These are phyloP conservation scores for Parasteatoda tepidariorum DNA, from an alignment of 1,140 invertebrate species.

Conservation along the genomic window DNA sequence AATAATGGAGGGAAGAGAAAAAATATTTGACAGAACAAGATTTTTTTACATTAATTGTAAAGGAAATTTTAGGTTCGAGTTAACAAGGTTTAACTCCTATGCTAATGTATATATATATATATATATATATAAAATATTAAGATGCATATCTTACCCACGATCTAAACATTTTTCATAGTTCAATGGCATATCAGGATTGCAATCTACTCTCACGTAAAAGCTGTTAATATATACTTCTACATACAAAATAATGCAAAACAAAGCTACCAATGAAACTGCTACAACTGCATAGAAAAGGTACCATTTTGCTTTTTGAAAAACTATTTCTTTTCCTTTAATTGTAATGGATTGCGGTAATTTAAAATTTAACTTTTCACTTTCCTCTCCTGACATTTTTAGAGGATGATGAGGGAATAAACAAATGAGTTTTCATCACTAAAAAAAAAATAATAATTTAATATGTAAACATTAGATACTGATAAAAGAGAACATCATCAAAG, in stretches of 20 bases:
- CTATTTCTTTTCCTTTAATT: constrained; percentile 41
- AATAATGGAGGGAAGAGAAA: too few relatives aligned
- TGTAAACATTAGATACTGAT: background rate
- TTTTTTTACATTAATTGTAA: too few relatives aligned
- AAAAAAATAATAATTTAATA: background rate
- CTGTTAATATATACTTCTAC: constrained; percentile 51
- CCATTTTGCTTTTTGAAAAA: constrained; percentile 35
- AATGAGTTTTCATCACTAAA: background rate
- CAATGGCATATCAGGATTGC: constrained; percentile 42
- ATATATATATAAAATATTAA: too few relatives aligned
- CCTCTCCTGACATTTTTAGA: background rate
- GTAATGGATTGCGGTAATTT: constrained; percentile 9
- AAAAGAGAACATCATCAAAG: background rate
- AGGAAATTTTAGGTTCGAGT: too few relatives aligned
- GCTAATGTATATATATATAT: too few relatives aligned
- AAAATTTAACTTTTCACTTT: background rate
- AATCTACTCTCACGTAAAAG: constrained; percentile 41
- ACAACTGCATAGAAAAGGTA: constrained; percentile 17
- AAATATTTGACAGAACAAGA: too few relatives aligned
- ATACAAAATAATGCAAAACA: constrained; percentile 48
- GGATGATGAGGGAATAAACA: background rate
- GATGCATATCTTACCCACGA: constrained; percentile 35
- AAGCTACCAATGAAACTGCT: background rate
- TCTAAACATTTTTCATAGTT: constrained; percentile 51
- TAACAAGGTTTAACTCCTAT: too few relatives aligned